These are phyloP conservation scores for Cheilosia grossa DNA, from an alignment of 2,888 invertebrate species.

Conservation along the genomic window DNA sequence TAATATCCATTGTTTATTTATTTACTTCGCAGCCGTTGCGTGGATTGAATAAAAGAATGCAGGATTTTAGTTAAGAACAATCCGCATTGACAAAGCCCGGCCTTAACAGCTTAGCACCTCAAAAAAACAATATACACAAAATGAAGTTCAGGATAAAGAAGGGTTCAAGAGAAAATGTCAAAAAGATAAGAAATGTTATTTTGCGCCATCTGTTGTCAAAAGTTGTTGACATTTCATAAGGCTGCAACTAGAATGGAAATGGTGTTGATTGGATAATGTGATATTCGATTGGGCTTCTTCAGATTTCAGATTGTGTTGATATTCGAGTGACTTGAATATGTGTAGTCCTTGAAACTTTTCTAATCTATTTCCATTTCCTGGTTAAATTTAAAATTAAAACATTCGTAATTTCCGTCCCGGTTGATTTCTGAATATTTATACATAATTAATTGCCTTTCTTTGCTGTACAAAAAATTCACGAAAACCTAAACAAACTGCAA, in stretches of 20 bases:
- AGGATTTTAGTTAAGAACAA: not conserved
- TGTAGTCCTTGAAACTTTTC: too few species aligned
- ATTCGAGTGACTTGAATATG: too few species aligned
- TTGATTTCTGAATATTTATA: too few species aligned
- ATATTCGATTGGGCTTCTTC: too few species aligned
- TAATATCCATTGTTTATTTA: constrained; percentile 89
- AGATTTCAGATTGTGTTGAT: too few species aligned
- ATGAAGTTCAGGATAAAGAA: constrained; percentile 33
- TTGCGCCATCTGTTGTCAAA: constrained; percentile 34
- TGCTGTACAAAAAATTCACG: too few species aligned
- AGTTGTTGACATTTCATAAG: not conserved
- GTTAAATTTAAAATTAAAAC: too few species aligned
- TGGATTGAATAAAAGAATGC: not conserved
- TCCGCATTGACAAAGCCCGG: constrained; percentile 62
- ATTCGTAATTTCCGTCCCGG: too few species aligned
- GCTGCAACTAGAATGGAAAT: not conserved
- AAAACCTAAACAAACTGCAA: too few species aligned
- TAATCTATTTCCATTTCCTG: too few species aligned
- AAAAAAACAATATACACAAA: constrained; percentile 66
- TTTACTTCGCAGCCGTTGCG: constrained; percentile 4
- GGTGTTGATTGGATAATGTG: too few species aligned
- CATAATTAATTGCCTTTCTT: too few species aligned
- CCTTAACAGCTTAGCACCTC: constrained; percentile 50
- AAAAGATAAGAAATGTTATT: not conserved
- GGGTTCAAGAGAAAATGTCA: constrained; percentile 41